Evolutionary conservation across 2,888 invertebrate genomes (phyloP), one percentile per base, ranked within the genome.

Genomic region (Elegia similella): DNA sequence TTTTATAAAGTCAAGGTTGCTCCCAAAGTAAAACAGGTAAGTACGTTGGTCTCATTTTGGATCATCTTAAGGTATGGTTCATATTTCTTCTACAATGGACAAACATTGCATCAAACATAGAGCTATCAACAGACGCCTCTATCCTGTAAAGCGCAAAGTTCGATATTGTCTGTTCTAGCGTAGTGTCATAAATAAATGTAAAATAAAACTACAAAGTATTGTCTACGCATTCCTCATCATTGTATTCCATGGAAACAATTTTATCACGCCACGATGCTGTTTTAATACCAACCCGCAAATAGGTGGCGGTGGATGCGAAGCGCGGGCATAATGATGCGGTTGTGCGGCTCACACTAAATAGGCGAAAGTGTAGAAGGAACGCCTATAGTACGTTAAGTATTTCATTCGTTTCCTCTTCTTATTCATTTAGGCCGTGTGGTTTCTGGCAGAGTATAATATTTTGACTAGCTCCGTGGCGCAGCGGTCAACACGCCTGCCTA

Each of bases 201-300:
- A 32, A 48, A 47, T 29, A 29, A 48, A 17, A 50, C 6, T 12
- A 50, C 32, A 50, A 50, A 34, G 34, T 50, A 34, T 17, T 50
- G 17, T 50, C 17, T 50, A 50, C 50, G 50, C 50, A 50, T 50
- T 50, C 50, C 34, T n/a, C 34, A 16, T 50, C 50, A 50, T 50
- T 50, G 50, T 50, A 50, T 50, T 50, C 38, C 50, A 50, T 34
- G 34, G 34, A 50, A 50, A 50, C 34, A 50, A 50, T 50, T 50
- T 50, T 50, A 50, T 50, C 50, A 50, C 50, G 50, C 50, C 50
- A n/a, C 50, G 50, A 34, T 50, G 50, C 34, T 50, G 50, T 50
- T 50, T 50, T 50, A 50, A 50, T 50, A 50, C 50, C 50, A 34
- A 16, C 50, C 50, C 50, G 34, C 50, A 50, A 50, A 50, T 50